phyloP scores from a whole-genome alignment of 2,113 vertebrate genomes.

The Antigone vipio region DNA sequence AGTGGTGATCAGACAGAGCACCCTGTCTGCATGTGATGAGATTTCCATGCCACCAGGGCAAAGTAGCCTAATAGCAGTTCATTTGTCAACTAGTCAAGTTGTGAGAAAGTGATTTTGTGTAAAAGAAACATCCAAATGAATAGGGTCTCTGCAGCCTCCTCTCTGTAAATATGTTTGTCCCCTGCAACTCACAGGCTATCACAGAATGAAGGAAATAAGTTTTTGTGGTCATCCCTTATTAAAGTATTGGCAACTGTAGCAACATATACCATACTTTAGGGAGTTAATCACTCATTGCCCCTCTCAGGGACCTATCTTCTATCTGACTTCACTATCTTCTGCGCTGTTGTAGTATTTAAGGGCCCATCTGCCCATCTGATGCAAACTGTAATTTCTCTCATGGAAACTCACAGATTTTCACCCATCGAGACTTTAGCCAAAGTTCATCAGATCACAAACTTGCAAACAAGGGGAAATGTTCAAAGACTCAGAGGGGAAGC shows the following conservation, averaged over 20 bases:
- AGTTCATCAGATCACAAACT: neutral
- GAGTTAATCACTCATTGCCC: neutral
- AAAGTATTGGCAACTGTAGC: neutral
- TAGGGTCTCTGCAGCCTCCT: neutral
- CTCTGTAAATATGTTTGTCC: neutral
- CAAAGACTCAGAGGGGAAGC: neutral
- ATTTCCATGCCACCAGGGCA: neutral
- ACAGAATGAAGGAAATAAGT: neutral
- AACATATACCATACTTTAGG: neutral
- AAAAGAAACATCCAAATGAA: neutral
- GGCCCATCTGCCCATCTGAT: neutral
- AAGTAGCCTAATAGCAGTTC: neutral
- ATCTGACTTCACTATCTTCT: neutral
- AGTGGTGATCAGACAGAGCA: neutral
- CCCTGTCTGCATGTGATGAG: neutral
- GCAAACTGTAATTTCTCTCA: neutral
- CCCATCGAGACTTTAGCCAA: neutral
- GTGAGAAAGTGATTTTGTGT: neutral
- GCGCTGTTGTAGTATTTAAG: neutral
- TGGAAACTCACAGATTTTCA: neutral
- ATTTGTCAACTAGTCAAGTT: neutral
- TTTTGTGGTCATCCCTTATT: neutral
- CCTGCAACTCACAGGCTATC: neutral
- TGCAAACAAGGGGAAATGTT: neutral
- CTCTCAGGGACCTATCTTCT: neutral